phyloP scores from a whole-genome alignment of 2,888 invertebrate genomes.

The Sarcophaga subvicina region DNA sequence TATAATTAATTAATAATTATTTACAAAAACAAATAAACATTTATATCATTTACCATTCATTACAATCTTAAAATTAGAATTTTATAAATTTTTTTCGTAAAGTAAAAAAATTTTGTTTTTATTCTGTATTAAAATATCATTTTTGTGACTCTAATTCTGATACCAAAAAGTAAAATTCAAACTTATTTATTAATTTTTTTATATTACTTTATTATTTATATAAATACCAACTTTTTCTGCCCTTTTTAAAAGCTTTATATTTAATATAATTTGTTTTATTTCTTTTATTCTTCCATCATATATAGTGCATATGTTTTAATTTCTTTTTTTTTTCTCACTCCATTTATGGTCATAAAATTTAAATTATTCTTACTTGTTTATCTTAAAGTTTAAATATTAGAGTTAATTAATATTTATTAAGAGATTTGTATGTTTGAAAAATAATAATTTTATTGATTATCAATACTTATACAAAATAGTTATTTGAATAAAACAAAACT shows the following conservation, averaged over 20 bases:
- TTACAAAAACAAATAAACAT: constrained; percentile 8
- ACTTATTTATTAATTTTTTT: constrained; percentile 37
- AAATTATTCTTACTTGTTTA: constrained; percentile 28
- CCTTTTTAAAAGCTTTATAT: constrained; percentile 45
- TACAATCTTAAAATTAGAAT: constrained; percentile 8
- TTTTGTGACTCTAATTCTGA: constrained; percentile 48
- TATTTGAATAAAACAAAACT: constrained; percentile 58
- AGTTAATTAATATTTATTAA: constrained; percentile 52
- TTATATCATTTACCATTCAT: constrained; percentile 14
- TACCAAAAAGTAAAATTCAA: constrained; percentile 52
- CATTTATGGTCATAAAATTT: not conserved
- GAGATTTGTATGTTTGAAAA: constrained; percentile 54
- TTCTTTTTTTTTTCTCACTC: constrained; percentile 9
- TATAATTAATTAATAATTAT: constrained; percentile 39
- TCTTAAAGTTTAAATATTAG: constrained; percentile 39
- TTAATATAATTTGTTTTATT: constrained; percentile 44
- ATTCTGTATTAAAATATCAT: not conserved
- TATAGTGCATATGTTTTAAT: not conserved
- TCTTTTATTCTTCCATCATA: not conserved
- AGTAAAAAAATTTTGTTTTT: not conserved
- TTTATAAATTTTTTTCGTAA: constrained; percentile 24
- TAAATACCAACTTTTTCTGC: not conserved
- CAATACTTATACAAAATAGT: constrained; percentile 57
- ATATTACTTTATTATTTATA: constrained; percentile 9
- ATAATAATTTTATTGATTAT: constrained; percentile 60